Base-by-base conservation (phyloP, 1,140 invertebrate species). In the Drosophila obscura region DNA sequence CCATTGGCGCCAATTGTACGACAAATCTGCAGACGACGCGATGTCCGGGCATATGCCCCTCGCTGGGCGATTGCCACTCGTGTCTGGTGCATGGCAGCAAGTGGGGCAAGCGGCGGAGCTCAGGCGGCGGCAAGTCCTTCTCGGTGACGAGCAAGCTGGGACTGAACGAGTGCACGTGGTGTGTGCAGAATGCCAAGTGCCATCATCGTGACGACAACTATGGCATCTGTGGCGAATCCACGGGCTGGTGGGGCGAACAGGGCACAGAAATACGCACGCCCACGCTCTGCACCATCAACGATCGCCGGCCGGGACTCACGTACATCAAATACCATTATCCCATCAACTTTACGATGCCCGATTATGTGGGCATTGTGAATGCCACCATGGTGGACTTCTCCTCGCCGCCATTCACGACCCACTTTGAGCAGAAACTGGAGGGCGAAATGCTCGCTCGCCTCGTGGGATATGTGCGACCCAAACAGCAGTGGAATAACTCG, bases 141-240 rank as follows among this genome's bases (percentile, higher is more conserved):
- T 96, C 96, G 0, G 95, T 96, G 19, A 96, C 96, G 24, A 95
- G 95, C 71, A 96, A 96, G 80, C 91, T 96, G 39, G 95, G 94
- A 4, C 92, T 96, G 2, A 95, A 95, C 43, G 95, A 96, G 55
- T 98, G 97, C 92, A 96, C 95, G 19, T 98, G 97, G 97, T 98
- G 97, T 91, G 97, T 98, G 1, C 97, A 98, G 90, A 97, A 97
- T 85, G 96, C 96, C 0, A 93, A 95, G n/a, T 98, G 97, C 91
- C 96, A 97, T 91, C 95, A 96, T 77, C 95, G 95, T 80, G 95
- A 97, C 87, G 96, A 97, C 92, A 97, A 96, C 91, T 96, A 96
- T 76, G 96, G 96, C 0, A 95, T 96, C 4, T 97, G 96, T 81
- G 96, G 96, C 0, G 96, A 96, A 80, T 94, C 95, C 66, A 94